These are phyloP conservation scores for Amniataba percoides DNA, from an alignment of 2,797 vertebrate genomes.

Conservation along the genomic window DNA sequence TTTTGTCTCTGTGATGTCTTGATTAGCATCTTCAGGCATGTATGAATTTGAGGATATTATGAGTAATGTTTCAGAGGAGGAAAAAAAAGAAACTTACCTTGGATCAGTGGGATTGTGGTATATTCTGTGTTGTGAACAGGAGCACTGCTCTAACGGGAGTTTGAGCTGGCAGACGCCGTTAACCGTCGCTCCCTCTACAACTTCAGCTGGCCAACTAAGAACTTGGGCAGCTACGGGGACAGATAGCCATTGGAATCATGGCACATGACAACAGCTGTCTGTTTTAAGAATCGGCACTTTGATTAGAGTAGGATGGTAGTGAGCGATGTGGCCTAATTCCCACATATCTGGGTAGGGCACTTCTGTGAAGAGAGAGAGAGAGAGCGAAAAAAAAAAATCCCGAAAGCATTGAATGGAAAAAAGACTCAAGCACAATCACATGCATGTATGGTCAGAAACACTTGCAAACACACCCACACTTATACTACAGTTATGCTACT, in stretches of 20 bases:
- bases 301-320: conserved; percentile 84
- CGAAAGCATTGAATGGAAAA: conserved; percentile 69
- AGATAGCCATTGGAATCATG: conserved; percentile 85
- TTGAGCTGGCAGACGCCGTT: conserved; percentile 55
- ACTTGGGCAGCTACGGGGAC: conserved; percentile 72
- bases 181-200: conserved; percentile 71
- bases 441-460: conserved; percentile 53
- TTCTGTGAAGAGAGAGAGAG: conserved; percentile 67
- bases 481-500: conserved; percentile 52
- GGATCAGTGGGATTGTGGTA: conserved; percentile 67
- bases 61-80: conserved; percentile 54
- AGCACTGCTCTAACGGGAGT: conserved; percentile 60
- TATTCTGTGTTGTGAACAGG: conserved; percentile 54
- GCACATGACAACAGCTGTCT: conserved; percentile 90
- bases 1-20: conserved; percentile 29
- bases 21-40: conserved; percentile 48
- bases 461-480: conserved; percentile 61
- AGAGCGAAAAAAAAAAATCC: conserved; percentile 46
- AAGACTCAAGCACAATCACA: conserved; percentile 68
- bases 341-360: conserved; percentile 87
- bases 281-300: conserved; percentile 90
- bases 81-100: conserved; percentile 81
- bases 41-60: conserved; percentile 34
- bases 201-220: conserved; percentile 80
- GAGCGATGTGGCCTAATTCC: conserved; percentile 86